Conservation (phyloP, 2,888 invertebrate species). For the Griposia aprilina region DNA sequence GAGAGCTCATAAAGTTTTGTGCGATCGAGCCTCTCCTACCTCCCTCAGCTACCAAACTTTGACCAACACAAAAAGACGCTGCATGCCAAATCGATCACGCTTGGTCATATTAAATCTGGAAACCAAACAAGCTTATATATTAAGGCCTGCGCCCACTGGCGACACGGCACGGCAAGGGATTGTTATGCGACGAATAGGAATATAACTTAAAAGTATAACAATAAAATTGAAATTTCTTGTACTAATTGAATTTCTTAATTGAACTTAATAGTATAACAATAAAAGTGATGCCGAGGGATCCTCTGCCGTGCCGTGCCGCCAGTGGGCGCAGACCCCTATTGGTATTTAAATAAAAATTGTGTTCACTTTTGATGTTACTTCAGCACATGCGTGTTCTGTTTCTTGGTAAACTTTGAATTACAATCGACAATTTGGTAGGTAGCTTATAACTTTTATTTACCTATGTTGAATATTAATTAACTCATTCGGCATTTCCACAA, state of each 20-base stretch:
- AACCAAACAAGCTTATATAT: conserved; percentile 16
- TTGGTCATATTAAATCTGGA: conserved; percentile 28
- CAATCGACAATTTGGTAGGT: background rate
- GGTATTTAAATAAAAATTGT: conserved; percentile 35
- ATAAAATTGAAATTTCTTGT: no score
- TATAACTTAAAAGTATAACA: no score
- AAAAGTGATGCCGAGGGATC: no score
- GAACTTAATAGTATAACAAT: no score
- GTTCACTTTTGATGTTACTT: background rate
- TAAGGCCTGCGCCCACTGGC: no score
- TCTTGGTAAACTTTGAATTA: background rate
- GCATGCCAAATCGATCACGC: background rate
- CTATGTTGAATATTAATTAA: background rate
- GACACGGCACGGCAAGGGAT: no score
- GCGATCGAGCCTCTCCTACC: no score
- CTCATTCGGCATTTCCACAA: background rate
- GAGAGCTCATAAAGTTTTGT: no score
- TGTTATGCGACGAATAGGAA: no score
- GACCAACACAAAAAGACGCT: background rate
- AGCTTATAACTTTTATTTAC: background rate
- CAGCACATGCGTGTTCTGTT: no score
- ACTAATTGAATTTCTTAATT: no score
- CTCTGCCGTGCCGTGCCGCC: no score
- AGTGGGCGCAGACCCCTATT: background rate
- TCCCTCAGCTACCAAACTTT: background rate